Evolutionary conservation across 1,140 invertebrate genomes (phyloP).

Genomic region (Ephestia elutella): DNA sequence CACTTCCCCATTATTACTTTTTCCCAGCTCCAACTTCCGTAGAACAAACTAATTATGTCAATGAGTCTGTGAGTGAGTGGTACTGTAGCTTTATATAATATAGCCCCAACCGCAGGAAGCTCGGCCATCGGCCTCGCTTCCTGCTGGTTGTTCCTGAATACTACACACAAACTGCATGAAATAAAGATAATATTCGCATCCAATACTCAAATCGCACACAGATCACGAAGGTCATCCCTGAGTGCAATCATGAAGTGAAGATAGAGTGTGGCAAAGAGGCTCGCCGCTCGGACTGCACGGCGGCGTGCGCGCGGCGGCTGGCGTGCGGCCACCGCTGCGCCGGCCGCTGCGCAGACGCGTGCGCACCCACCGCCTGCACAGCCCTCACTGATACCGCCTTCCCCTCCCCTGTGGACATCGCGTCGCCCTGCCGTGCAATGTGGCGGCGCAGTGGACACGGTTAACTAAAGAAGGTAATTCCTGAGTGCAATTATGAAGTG

Average conservation of each 20-base stretch:
- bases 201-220: too few relatives aligned
- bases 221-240: slow-evolving; percentile 63
- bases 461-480: too few relatives aligned
- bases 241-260: slow-evolving; percentile 62
- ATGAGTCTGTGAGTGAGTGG: too few relatives aligned
- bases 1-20: too few relatives aligned
- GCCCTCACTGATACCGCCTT: slow-evolving; percentile 26
- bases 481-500: slow-evolving; percentile 12
- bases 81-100: too few relatives aligned
- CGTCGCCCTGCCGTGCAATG: slow-evolving; percentile 56
- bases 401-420: slow-evolving; percentile 62
- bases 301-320: slow-evolving; percentile 48
- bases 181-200: too few relatives aligned
- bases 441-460: background rate
- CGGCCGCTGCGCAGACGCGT: slow-evolving; percentile 47
- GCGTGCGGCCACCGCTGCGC: slow-evolving; percentile 69
- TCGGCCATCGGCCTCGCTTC: too few relatives aligned
- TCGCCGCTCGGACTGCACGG: slow-evolving; percentile 38
- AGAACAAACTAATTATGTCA: too few relatives aligned
- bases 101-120: too few relatives aligned
- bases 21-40: too few relatives aligned
- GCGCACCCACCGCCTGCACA: slow-evolving; percentile 46
- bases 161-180: too few relatives aligned
- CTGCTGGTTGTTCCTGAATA: too few relatives aligned
- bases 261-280: slow-evolving; percentile 44